Evolutionary conservation across 2,797 vertebrate species (phyloP).

Genomic region (Notoglanidium macrostoma): DNA sequence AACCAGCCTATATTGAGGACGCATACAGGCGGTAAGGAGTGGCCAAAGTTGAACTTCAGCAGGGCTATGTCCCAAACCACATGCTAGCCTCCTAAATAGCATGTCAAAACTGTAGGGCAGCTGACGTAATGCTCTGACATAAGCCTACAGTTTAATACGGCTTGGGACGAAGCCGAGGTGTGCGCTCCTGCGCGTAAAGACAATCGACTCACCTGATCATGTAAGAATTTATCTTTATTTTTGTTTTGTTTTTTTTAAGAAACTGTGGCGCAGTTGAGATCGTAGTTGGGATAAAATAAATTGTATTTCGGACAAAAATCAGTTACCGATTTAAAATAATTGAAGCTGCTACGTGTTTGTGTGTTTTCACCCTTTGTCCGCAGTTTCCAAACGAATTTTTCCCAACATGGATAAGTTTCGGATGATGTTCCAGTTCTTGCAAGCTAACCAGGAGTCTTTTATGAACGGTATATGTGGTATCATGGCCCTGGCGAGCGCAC

Average conservation of each 20-base stretch:
- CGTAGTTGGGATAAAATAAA: background rate
- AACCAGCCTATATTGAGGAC: background rate
- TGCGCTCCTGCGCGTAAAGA: background rate
- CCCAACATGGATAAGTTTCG: constrained; percentile 92
- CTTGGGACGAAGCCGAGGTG: constrained; percentile 20
- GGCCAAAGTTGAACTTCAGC: background rate
- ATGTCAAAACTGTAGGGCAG: background rate
- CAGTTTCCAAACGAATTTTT: background rate
- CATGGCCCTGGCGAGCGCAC: constrained; percentile 94
- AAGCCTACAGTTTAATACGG: background rate
- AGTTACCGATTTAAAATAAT: background rate
- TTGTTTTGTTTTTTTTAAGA: background rate
- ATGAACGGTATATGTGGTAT: constrained; percentile 97
- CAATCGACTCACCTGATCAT: background rate
- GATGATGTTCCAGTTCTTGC: constrained; percentile 97
- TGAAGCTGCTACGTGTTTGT: background rate
- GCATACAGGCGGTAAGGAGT: background rate
- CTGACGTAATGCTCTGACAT: constrained; percentile 1
- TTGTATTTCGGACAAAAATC: background rate
- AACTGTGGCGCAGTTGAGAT: too few species aligned
- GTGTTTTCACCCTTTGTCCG: background rate
- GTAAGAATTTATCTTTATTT: background rate
- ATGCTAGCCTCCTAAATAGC: background rate
- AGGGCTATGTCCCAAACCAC: constrained; percentile 6
- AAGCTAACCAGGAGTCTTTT: constrained; percentile 98